Evolutionary conservation across 2,113 vertebrate genomes (phyloP).

Genomic region (Hepsetus odoe): DNA sequence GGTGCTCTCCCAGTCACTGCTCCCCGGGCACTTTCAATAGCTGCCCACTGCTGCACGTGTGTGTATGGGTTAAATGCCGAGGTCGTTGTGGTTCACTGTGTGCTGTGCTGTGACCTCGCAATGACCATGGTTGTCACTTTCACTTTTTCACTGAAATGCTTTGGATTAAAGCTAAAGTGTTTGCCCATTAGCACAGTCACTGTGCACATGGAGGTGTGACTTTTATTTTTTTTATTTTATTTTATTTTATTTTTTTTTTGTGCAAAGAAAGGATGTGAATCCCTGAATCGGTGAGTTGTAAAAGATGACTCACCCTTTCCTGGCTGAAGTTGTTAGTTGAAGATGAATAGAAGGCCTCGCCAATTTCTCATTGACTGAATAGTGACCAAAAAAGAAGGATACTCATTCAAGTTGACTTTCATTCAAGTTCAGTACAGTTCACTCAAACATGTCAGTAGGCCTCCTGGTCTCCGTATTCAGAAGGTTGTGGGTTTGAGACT

Average conservation of each 20-base stretch:
- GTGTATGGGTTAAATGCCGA: no score
- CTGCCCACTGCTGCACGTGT: no score
- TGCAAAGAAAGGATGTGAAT: neutral
- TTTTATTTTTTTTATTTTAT: no score
- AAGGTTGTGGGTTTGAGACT: no score
- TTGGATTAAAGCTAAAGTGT: neutral
- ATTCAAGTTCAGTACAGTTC: neutral
- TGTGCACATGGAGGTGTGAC: no score
- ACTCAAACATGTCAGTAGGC: neutral
- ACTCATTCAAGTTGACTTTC: neutral
- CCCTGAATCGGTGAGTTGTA: neutral
- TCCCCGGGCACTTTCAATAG: no score
- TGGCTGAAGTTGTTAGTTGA: neutral
- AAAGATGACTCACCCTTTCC: constrained; percentile 16
- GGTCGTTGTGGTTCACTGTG: no score
- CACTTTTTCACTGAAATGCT: no score
- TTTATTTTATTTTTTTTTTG: neutral
- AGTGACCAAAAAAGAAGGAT: neutral
- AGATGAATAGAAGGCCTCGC: neutral
- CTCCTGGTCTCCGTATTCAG: no score
- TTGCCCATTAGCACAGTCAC: neutral
- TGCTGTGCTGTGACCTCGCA: no score
- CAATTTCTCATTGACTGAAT: constrained; percentile 11
- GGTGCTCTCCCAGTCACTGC: no score
- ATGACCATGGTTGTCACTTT: no score